Percentiles rank a stretch among this genome's conserved stretches.
phyloP scores from a whole-genome alignment of 1,140 invertebrate species.

The Leptinotarsa undecemlineata region DNA sequence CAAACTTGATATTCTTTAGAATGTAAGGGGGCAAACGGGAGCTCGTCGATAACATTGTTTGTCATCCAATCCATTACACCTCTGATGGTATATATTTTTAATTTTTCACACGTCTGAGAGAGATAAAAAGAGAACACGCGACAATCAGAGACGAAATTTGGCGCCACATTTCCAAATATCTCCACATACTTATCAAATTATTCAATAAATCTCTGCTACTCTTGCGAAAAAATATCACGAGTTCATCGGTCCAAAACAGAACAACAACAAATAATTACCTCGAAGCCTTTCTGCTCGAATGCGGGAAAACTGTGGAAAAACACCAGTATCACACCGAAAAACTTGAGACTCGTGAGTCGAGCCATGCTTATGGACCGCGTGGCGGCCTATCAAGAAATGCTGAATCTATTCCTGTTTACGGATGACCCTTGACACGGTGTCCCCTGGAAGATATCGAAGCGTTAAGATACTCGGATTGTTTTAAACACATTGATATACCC shows the following conservation, averaged over 20 bases:
- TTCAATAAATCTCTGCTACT: background rate
- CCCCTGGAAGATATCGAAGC: slow-evolving; percentile 39
- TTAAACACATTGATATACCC: background rate
- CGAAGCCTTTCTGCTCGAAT: background rate
- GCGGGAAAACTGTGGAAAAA: slow-evolving; percentile 28
- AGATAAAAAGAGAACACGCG: too few relatives aligned
- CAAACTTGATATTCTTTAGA: too few relatives aligned
- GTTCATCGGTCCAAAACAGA: slow-evolving; percentile 15
- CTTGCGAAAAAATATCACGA: slow-evolving; percentile 9
- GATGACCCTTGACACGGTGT: slow-evolving; percentile 47
- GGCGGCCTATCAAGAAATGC: slow-evolving; percentile 44
- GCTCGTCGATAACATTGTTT: too few relatives aligned
- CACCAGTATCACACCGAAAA: slow-evolving; percentile 35
- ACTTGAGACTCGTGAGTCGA: slow-evolving; percentile 32
- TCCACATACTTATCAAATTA: slow-evolving; percentile 12
- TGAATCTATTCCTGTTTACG: slow-evolving; percentile 48
- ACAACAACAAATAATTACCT: slow-evolving; percentile 21
- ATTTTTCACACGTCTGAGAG: too few relatives aligned
- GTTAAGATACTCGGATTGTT: slow-evolving; percentile 20
- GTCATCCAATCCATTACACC: too few relatives aligned
- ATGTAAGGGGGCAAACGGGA: too few relatives aligned
- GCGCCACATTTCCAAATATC: slow-evolving; percentile 12
- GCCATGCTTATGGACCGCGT: slow-evolving; percentile 31
- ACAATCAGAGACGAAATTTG: background rate
- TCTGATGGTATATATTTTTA: too few relatives aligned